Evolutionary conservation across 2,888 invertebrate genomes (phyloP).

Genomic region (Sepioteuthis lessoniana): DNA sequence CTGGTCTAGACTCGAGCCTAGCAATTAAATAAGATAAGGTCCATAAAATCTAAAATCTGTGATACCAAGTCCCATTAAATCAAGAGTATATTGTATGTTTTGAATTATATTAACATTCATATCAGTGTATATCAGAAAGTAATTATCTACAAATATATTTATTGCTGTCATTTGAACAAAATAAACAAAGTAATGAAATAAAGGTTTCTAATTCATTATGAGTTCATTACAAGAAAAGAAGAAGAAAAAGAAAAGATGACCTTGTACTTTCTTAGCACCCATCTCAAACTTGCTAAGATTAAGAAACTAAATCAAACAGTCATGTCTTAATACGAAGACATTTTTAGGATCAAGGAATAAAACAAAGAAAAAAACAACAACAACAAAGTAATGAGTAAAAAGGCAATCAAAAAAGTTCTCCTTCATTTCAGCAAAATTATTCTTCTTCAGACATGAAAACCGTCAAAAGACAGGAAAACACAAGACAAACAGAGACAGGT

Average conservation of each 20-base stretch:
- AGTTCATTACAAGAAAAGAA: not conserved
- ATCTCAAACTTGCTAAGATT: not conserved
- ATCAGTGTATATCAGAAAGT: not conserved
- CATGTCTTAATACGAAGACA: not conserved
- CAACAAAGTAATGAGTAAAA: no score
- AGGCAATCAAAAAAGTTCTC: not conserved
- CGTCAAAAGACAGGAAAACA: not conserved
- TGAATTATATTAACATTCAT: not conserved
- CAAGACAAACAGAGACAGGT: constrained; percentile 33
- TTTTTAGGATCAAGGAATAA: not conserved
- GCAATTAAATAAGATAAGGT: no score
- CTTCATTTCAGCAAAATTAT: not conserved
- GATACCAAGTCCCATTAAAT: not conserved
- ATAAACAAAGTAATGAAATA: not conserved
- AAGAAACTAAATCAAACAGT: not conserved
- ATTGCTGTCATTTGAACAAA: not conserved
- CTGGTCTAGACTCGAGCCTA: no score
- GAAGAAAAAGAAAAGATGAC: not conserved
- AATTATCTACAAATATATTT: not conserved
- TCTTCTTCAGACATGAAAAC: not conserved
- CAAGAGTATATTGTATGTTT: not conserved
- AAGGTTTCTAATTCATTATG: not conserved
- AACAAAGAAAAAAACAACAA: not conserved
- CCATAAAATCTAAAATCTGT: no score
- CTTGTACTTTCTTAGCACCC: not conserved